Percentiles rank a stretch among this genome's conserved stretches.
These are phyloP conservation scores for Sterrhoptilus dennistouni DNA, from an alignment of 2,113 vertebrate genomes.

Conservation along the genomic window DNA sequence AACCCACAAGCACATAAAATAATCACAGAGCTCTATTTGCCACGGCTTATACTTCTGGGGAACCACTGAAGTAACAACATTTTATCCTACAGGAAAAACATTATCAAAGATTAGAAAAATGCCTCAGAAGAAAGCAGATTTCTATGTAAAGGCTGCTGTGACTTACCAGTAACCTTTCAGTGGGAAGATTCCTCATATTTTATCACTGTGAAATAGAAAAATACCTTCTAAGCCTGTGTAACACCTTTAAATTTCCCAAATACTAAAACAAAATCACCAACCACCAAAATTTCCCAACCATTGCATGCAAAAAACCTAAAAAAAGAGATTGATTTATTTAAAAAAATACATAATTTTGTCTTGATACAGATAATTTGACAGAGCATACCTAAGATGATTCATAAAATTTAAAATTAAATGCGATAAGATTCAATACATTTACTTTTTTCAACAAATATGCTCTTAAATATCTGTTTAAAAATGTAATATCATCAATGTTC, in stretches of 20 bases:
- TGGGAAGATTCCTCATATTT: neutral
- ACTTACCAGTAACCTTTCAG: neutral
- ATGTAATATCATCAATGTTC: neutral
- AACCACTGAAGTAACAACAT: neutral
- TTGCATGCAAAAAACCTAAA: neutral
- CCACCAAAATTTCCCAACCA: rapidly evolving
- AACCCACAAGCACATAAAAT: neutral
- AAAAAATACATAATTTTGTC: neutral
- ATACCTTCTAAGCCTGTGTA: neutral
- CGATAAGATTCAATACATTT: neutral
- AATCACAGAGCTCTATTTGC: neutral
- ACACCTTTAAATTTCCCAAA: neutral
- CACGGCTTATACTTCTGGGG: neutral
- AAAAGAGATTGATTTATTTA: neutral
- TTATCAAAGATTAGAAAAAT: neutral
- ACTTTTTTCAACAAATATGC: neutral
- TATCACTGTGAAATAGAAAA: neutral
- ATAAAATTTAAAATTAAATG: neutral
- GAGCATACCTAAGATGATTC: neutral
- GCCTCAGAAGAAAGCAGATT: neutral
- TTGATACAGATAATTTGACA: neutral
- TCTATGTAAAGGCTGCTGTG: neutral
- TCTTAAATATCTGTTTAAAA: neutral
- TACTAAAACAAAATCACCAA: neutral
- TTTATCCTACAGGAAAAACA: neutral